A percentile compares a stretch with the other conserved stretches of the same genome.
These are phyloP conservation scores for Myotis pilosus DNA, from an alignment of 2,797 vertebrate species.

Conservation along the genomic window DNA sequence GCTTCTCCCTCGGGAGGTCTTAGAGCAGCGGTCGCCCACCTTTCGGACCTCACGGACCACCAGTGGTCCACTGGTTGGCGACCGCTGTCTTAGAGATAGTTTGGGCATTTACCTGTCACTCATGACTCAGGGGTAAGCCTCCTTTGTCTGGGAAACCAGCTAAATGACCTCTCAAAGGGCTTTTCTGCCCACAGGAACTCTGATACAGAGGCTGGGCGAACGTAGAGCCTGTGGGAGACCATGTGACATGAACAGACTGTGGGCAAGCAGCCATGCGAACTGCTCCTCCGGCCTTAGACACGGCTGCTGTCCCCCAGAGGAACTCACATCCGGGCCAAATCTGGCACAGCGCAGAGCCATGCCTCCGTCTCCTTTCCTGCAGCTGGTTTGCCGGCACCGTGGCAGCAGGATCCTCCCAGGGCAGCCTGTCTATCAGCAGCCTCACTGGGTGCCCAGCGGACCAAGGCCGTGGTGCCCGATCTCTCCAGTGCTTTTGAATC, in stretches of 20 bases:
- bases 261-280: not conserved
- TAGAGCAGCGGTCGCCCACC: no score
- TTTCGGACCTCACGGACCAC: no score
- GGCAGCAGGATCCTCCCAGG: not conserved
- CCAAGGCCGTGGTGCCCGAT: not conserved
- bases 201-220: not conserved
- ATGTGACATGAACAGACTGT: not conserved
- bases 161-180: not conserved
- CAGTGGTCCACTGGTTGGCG: no score
- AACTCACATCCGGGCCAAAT: not conserved
- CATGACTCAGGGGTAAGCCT: not conserved
- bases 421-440: not conserved
- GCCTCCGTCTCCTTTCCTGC: not conserved
- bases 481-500: not conserved
- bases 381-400: not conserved
- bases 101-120: not conserved
- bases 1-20: not conserved
- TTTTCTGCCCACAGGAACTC: not conserved
- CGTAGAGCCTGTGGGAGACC: not conserved
- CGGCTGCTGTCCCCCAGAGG: not conserved
- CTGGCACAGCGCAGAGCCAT: accelerated
- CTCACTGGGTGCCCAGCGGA: not conserved
- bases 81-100: not conserved
- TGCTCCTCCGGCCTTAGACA: not conserved
- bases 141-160: not conserved